These are phyloP conservation scores for Agrypnia vestita DNA, from an alignment of 1,140 invertebrate genomes.

Conservation along the genomic window DNA sequence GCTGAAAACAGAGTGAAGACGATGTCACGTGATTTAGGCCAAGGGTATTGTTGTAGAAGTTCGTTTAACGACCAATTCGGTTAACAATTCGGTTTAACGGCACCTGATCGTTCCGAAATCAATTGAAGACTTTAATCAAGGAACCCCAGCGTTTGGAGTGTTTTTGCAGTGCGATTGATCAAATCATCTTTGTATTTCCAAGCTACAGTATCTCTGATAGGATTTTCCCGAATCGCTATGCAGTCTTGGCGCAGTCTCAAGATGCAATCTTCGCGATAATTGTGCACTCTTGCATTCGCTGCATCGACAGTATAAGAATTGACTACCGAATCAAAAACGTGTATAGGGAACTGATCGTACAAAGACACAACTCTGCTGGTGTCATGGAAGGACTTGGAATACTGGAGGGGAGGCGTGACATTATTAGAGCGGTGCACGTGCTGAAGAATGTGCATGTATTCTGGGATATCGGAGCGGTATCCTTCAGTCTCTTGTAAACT, in stretches of 20 bases:
- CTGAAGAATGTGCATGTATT: conserved; percentile 28
- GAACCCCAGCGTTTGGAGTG: conserved; percentile 1
- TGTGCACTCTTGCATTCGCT: not conserved
- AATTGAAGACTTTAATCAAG: no score
- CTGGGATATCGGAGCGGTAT: not conserved
- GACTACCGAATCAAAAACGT: not conserved
- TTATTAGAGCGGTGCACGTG: conserved; percentile 14
- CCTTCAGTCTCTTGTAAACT: not conserved
- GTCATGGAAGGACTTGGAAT: conserved; percentile 28
- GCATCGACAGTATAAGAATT: not conserved
- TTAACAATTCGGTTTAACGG: no score
- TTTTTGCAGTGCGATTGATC: not conserved
- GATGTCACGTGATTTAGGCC: no score
- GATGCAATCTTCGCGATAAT: conserved; percentile 25
- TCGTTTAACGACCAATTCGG: no score
- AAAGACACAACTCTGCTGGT: conserved; percentile 6
- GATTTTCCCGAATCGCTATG: not conserved
- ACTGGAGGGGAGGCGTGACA: not conserved
- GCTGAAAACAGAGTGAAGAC: no score
- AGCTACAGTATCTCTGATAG: not conserved
- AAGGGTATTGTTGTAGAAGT: no score
- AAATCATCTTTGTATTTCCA: conserved; percentile 34
- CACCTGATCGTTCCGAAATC: no score
- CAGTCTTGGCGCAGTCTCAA: conserved; percentile 2
- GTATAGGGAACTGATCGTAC: not conserved